A percentile compares a stretch with the other conserved stretches of the same genome.
These are phyloP conservation scores for Hololepta plana DNA, from an alignment of 2,888 invertebrate genomes.

Conservation along the genomic window DNA sequence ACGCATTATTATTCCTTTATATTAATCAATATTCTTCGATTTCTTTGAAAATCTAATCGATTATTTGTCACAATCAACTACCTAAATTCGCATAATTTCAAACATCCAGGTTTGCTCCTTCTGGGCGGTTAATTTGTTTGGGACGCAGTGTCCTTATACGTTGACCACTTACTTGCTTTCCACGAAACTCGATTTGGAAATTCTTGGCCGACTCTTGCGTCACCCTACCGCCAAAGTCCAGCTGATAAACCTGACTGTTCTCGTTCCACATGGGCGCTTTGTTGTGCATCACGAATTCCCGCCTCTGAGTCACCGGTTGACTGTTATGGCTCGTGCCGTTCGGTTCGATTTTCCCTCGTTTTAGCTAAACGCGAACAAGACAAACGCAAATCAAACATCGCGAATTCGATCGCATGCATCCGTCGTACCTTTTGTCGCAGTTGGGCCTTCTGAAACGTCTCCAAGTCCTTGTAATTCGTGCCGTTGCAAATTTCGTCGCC, in stretches of 20 bases:
- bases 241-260: constrained; percentile 94
- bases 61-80: too few species aligned
- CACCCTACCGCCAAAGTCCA: constrained; percentile 97
- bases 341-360: constrained; percentile 46
- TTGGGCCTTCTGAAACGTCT: constrained; percentile 84
- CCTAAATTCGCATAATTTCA: too few species aligned
- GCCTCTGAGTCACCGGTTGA: constrained; percentile 33
- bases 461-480: constrained; percentile 67
- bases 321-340: constrained; percentile 27
- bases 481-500: constrained; percentile 42
- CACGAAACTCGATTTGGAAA: constrained; percentile 95
- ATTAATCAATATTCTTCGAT: too few species aligned
- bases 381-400: too few species aligned
- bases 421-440: constrained; percentile 82
- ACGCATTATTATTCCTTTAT: too few species aligned
- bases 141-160: too few species aligned
- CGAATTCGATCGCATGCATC: too few species aligned
- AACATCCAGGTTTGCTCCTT: too few species aligned
- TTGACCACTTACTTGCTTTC: constrained; percentile 76
- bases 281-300: constrained; percentile 92
- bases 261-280: constrained; percentile 90
- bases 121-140: too few species aligned
- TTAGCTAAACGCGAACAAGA: constrained; percentile 42
- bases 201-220: constrained; percentile 99
- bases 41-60: too few species aligned